Evolutionary conservation across 2,797 vertebrate genomes (phyloP), one percentile per base, ranked within the genome.

Genomic region (Characodon lateralis): DNA sequence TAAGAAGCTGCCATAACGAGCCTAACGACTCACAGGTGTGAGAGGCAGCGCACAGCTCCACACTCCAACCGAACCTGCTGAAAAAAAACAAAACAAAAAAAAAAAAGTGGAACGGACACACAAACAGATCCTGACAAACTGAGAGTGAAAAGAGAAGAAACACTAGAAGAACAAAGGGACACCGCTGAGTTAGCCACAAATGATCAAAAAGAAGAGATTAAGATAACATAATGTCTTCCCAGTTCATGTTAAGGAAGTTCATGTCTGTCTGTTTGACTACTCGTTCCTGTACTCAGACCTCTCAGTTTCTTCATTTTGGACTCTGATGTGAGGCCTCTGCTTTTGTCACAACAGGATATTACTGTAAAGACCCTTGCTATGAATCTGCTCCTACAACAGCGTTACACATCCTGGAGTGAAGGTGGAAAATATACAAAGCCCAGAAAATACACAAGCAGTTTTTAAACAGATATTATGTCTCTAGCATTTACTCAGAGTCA

Each of bases 351-450:
- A 65, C 85, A 93, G 88, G 90, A 93, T 89, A 91, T 93, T 85
- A 84, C 68, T 89, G 82, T 86, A 90, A 92, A 85, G 82, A 83
- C 79, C 87, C 79, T 85, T 88, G 81, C 89, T 83, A 73, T 63
- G 58, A 66, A n/a, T 79, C 20, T 51, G 55, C 22, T 81, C 68
- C 76, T 69, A 51, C 63, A 43, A 8, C 50, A 69, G 51, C 0
- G 0, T 46, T 26, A 70, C 72, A 85, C 73, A 70, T 63, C 79
- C 51, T 66, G 46, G 41, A 77, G 59, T 77, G 74, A 61, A 66
- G 55, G 20, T 50, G 70, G 6, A 63, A 55, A 59, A 51, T 71
- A 56, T 61, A 74, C 20, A 66, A 26, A 76, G n/a, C 72, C 2
- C 8, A 24, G 14, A 63, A 63, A 28, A 31, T 13, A 61, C 73